Percentiles rank a stretch among this genome's conserved stretches.
Evolutionary conservation across 2,888 invertebrate genomes (phyloP).

Genomic region (Xestia ashworthii): DNA sequence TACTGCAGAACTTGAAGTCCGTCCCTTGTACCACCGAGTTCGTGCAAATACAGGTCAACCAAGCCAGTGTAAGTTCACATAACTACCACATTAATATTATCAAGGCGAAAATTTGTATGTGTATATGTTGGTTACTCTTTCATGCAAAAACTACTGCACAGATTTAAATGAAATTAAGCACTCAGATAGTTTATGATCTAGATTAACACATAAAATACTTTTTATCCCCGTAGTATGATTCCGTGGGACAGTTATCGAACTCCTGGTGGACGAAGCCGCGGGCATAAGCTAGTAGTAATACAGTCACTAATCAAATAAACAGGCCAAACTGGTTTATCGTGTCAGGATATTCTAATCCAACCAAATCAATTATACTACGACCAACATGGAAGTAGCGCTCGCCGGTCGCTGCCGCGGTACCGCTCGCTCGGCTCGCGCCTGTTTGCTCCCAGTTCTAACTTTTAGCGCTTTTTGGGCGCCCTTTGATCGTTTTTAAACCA

Average conservation of each 20-base stretch:
- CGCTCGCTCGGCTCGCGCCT: not conserved
- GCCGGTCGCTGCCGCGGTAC: no score
- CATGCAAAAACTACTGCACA: no score
- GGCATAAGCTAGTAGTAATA: not conserved
- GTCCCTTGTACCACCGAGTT: slow-evolving; percentile 32
- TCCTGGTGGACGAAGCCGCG: no score
- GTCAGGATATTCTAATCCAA: not conserved
- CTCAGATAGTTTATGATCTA: no score
- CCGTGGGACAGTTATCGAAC: no score
- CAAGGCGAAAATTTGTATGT: no score
- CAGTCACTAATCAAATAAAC: not conserved
- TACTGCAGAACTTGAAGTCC: slow-evolving; percentile 51
- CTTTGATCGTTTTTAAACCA: not conserved
- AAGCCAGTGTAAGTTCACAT: slow-evolving; percentile 52
- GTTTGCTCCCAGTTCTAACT: not conserved
- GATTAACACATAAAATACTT: no score
- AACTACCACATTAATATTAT: no score
- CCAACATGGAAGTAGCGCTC: not conserved
- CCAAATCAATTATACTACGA: not conserved
- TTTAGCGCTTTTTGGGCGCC: not conserved
- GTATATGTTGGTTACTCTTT: no score
- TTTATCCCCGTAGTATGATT: rapidly evolving
- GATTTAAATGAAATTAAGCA: no score
- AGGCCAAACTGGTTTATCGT: not conserved
- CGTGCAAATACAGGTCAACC: slow-evolving; percentile 62